Evolutionary conservation across 2,113 vertebrate genomes (phyloP).

Genomic region (Charina bottae): DNA sequence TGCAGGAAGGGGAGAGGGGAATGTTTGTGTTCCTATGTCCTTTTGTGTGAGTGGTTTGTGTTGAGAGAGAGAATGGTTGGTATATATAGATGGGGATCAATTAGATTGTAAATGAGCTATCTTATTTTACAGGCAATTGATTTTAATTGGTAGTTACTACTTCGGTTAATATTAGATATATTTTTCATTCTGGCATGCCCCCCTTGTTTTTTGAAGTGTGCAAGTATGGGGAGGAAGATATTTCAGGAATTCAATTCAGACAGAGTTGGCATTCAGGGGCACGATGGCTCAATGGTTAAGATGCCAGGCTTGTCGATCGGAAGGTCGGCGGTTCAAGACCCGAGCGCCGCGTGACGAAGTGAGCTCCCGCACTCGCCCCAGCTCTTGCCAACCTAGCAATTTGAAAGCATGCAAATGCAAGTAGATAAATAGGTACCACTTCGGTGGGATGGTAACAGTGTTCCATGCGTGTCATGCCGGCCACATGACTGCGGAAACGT

Average conservation of each 20-base stretch:
- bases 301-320: too few relatives aligned
- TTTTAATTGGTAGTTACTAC: not conserved
- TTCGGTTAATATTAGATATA: not conserved
- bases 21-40: not conserved
- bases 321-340: too few relatives aligned
- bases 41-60: not conserved
- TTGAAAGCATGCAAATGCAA: too few relatives aligned
- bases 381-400: too few relatives aligned
- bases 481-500: too few relatives aligned
- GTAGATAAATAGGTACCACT: too few relatives aligned
- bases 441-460: too few relatives aligned
- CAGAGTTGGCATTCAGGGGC: too few relatives aligned
- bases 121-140: not conserved
- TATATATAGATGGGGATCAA: not conserved
- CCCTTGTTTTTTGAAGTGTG: not conserved
- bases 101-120: not conserved
- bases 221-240: not conserved
- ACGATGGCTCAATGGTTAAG: too few relatives aligned
- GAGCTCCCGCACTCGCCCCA: too few relatives aligned
- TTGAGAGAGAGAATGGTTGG: not conserved
- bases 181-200: not conserved
- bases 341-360: too few relatives aligned
- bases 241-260: not conserved
- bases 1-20: not conserved
- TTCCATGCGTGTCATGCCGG: too few relatives aligned